Percentiles rank a stretch among this genome's conserved stretches.
These are phyloP conservation scores for Philotrypesis tridentata DNA, from an alignment of 1,140 invertebrate species.

Conservation along the genomic window DNA sequence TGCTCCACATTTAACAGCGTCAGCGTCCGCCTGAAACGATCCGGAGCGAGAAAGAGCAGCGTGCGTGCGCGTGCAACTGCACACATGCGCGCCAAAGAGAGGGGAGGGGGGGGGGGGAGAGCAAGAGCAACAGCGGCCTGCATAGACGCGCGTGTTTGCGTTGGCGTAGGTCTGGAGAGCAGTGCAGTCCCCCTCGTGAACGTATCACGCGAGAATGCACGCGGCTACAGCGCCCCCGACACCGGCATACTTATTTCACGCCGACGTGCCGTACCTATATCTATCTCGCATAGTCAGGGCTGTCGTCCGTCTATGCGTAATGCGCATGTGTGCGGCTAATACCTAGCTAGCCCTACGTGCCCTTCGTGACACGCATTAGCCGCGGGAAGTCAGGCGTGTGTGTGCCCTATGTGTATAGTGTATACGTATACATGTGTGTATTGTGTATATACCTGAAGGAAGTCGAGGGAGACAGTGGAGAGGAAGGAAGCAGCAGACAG, in stretches of 20 bases:
- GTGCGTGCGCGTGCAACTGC: neutral
- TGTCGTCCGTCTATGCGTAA: neutral
- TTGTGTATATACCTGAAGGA: neutral
- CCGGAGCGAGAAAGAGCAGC: neutral
- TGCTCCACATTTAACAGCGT: neutral
- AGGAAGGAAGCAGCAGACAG: neutral
- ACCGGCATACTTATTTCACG: constrained; percentile 43
- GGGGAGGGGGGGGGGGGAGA: neutral
- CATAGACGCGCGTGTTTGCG: neutral
- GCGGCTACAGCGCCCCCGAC: neutral
- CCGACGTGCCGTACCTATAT: constrained; percentile 47
- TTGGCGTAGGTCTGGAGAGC: constrained; percentile 59
- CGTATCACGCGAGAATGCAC: neutral
- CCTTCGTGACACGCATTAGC: constrained; percentile 60
- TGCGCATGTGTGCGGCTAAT: no score
- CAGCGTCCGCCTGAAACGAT: neutral
- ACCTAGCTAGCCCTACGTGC: constrained; percentile 54
- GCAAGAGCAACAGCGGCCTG: neutral
- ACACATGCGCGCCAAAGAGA: neutral
- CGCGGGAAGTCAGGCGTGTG: constrained; percentile 55
- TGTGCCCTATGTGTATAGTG: no score
- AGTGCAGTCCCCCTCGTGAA: constrained; percentile 49
- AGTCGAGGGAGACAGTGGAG: neutral
- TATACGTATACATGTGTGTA: neutral
- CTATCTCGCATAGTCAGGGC: neutral